Base-by-base conservation (phyloP, 2,797 vertebrate genomes). In the Hemibagrus guttatus region DNA sequence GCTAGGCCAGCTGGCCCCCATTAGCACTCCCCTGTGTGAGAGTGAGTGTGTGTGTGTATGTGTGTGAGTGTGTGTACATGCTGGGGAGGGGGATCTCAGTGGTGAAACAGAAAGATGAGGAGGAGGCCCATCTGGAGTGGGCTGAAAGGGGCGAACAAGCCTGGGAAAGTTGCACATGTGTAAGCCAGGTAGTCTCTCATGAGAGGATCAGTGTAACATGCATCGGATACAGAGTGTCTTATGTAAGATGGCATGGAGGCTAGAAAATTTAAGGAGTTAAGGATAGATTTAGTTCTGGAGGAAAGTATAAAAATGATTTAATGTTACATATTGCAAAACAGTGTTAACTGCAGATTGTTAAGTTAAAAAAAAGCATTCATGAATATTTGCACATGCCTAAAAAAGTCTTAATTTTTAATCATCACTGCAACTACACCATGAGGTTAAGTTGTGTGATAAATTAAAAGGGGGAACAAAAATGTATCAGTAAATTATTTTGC, bases 101-200 rank as follows among this genome's bases (percentile, higher is more conserved):
- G 64, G 56, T 86, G 85, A 84, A 84, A 88, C 84, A 89, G 89
- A 87, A 88, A 68, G 85, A 76, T 91, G 92, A 93, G 92, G 88
- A 90, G 78, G 93, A 81, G 85, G 90, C 92, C 93, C 92, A 93
- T 94, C 92, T 90, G 91, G 91, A 88, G 87, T 89, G 85, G 80
- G 84, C 87, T 86, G 78, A 64, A 88, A 92, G 84, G 76, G 87
- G 59, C 23, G 75, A 89, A 85, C 86, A 83, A 88, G 71, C 78
- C 84, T 89, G 90, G 87, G 89, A 89, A 89, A 79, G 76, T 84
- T 84, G 52, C 83, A 88, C 87, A 86, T 91, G 86, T 90, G 86
- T 84, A 85, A 54, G 64, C 80, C 83, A 87, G 84, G 85, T 83
- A 84, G 85, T 79, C 16, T 74, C 16, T 69, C 39, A 6, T 49